phyloP scores from a whole-genome alignment of 2,888 invertebrate genomes.

The Tuberolachnus salignus region DNA sequence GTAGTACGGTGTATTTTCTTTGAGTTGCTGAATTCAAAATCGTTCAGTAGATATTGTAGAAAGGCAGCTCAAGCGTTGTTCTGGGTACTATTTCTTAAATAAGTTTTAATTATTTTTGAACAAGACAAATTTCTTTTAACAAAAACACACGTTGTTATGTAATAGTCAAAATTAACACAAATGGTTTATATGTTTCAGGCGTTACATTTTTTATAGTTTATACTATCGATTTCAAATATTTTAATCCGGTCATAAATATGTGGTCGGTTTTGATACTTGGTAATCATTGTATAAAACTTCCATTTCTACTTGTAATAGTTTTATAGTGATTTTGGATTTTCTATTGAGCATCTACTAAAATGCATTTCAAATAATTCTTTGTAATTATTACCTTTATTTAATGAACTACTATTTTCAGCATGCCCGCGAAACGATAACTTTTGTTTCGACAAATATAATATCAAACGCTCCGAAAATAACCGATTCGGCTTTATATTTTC shows the following conservation, averaged over 20 bases:
- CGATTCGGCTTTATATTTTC: conserved; percentile 12
- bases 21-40: neutral
- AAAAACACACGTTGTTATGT: conserved; percentile 4
- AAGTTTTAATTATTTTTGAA: conserved; percentile 9
- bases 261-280: neutral
- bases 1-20: neutral
- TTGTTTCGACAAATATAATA: conserved; percentile 3
- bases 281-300: neutral
- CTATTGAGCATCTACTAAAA: conserved; percentile 7
- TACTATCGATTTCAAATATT: neutral
- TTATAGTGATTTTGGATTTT: conserved; percentile 11
- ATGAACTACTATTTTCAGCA: neutral
- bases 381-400: conserved; percentile 54
- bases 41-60: conserved; percentile 18
- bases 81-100: conserved; percentile 1
- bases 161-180: conserved; percentile 6
- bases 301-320: neutral
- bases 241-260: neutral
- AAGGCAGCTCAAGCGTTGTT: neutral
- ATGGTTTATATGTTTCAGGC: conserved; percentile 12
- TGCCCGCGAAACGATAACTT: conserved; percentile 8
- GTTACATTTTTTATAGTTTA: neutral
- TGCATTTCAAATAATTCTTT: neutral
- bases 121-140: conserved; percentile 26
- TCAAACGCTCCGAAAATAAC: neutral